Evolutionary conservation across 2,113 vertebrate species (phyloP), one percentile per base, ranked within the genome.

Genomic region (Bos javanicus): DNA sequence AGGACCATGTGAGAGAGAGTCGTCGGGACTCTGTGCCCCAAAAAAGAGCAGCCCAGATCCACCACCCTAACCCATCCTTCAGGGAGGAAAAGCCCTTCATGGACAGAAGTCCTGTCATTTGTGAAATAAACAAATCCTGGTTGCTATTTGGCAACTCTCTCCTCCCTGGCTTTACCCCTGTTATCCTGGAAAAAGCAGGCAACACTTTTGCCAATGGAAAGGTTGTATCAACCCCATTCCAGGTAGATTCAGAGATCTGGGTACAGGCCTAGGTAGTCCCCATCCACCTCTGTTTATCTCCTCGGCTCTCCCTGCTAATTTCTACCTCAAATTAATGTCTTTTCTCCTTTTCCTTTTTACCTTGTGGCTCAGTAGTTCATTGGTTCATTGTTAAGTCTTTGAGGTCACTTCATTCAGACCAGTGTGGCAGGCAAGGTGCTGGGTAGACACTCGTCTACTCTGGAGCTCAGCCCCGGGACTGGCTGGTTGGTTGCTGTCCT

Each of bases 321-420:
- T 87, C 89, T n/a, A 91, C n/a, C 48, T 96, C 26, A 64, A 78
- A 52, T 71, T 12, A 36, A 11, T 14, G 33, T 71, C 74, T 33
- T 95, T 64, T 90, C 71, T 92, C 46, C 17, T 85, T 91, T 71
- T 56, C 30, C 71, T 82, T 88, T 86, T 80, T 96, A 76, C n/a
- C 56, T 93, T 76, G 54, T 50, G 36, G 48, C 83, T 87, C 62
- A 36, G 30, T 78, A 64, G 57, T 21, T 91, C 82, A 10, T 81
- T 76, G 33, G 25, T 54, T 95, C 83, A 56, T 56, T 74, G 76
- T 85, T 94, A 67, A 52, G 8, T 59, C 81, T 82, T 93, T 93
- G 89, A 83, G 60, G 60, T 86, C 82, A 54, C 74, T 91, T 67
- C 28, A 78, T 93, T 95, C 21, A 50, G 60, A 91, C 67, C 91